Conservation (phyloP, 2,113 vertebrate species). For the Tursiops truncatus region DNA sequence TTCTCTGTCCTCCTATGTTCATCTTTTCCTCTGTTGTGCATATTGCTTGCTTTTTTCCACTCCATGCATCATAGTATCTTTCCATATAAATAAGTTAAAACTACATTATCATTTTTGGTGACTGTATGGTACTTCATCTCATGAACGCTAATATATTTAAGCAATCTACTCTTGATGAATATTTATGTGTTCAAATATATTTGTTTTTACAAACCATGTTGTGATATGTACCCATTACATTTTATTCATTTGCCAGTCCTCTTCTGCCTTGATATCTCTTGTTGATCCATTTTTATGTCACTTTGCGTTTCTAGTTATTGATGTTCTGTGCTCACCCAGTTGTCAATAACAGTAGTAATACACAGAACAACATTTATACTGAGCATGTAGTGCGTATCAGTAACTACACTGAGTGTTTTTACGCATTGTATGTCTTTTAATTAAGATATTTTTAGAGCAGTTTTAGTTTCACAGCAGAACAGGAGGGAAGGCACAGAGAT, state of each 20-base stretch:
- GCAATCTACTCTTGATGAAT: not conserved
- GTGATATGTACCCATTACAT: not conserved
- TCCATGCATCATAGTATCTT: not conserved
- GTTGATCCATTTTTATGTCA: not conserved
- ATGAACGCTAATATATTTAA: not conserved
- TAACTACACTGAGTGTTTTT: not conserved
- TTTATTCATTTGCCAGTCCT: not conserved
- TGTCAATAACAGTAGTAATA: not conserved
- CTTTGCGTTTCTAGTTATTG: not conserved
- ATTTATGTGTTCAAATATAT: slow-evolving; percentile 26
- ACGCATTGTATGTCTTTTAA: not conserved
- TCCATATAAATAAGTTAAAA: not conserved
- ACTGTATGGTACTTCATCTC: not conserved
- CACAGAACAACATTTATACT: not conserved
- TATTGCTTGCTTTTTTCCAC: not conserved
- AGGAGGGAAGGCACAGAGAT: not conserved
- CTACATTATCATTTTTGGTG: not conserved
- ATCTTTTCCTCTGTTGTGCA: not conserved
- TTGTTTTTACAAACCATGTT: not conserved
- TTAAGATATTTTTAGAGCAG: not conserved
- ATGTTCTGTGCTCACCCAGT: not conserved
- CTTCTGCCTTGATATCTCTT: not conserved
- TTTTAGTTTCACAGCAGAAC: not conserved
- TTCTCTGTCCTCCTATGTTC: not conserved
- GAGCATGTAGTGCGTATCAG: not conserved